Evolutionary conservation across 2,113 vertebrate genomes (phyloP).

Genomic region (Ictalurus furcatus): DNA sequence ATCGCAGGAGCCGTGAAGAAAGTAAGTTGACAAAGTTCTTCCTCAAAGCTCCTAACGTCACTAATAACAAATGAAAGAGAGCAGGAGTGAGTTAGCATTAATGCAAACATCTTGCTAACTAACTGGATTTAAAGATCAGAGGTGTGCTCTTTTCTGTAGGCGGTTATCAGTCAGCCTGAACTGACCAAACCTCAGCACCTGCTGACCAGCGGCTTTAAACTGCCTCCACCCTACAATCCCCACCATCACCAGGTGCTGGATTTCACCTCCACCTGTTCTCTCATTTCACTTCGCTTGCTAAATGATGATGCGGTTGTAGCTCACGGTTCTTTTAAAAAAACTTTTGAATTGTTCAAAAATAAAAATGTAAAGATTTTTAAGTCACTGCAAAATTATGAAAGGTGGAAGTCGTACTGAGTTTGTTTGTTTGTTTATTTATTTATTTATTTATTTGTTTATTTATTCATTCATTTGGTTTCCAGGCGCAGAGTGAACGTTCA

Average conservation of each 20-base stretch:
- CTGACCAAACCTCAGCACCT: constrained; percentile 47
- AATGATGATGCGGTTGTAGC: not conserved
- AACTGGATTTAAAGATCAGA: not conserved
- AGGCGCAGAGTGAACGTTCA: constrained; percentile 58
- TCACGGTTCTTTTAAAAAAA: not conserved
- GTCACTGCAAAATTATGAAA: not conserved
- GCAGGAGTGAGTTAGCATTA: not conserved
- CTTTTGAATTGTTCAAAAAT: not conserved
- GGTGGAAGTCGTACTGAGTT: not conserved
- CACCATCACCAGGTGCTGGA: constrained; percentile 41
- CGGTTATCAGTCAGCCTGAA: constrained; percentile 50
- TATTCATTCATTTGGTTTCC: constrained; percentile 28
- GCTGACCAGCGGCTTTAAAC: constrained; percentile 51
- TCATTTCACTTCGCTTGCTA: not conserved
- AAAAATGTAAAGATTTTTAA: not conserved
- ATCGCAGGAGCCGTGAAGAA: constrained; percentile 63
- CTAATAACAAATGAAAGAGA: not conserved
- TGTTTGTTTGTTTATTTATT: not conserved
- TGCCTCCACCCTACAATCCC: constrained; percentile 62
- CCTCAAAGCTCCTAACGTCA: not conserved
- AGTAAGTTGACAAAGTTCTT: constrained; percentile 48
- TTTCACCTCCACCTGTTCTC: not conserved
- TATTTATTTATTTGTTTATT: constrained; percentile 10
- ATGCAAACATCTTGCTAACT: not conserved
- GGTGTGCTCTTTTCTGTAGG: constrained; percentile 44